Evolutionary conservation across 2,888 invertebrate species (phyloP), one percentile per base, ranked within the genome.

Genomic region (Drosophila prostipennis): DNA sequence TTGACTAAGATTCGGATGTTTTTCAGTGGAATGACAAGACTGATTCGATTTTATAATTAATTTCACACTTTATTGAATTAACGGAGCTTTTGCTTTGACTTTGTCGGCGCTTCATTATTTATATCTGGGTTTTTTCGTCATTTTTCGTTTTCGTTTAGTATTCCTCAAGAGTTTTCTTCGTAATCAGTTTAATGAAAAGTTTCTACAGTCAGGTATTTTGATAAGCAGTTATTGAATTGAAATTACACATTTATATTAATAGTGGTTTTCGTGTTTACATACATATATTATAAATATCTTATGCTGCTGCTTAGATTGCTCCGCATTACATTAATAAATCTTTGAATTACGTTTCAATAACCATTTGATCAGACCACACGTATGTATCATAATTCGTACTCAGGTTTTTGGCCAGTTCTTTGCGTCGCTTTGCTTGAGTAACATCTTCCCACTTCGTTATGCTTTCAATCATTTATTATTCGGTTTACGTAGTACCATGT

Each of bases 181-280:
- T 67, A 63, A 74, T 80, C 77, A 59, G 67, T 75, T 77, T 60
- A 79, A 80, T 89, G 87, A 89, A 90, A 90, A 89, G 85, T 89
- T 81, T 90, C 90, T 89, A 90, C 83, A 78, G 85, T 90, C 90
- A 90, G 90, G 90, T 90, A 90, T 88, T 90, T 89, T 90, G 90
- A 90, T 90, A 90, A 90, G 90, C 90, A 88, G 83, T 90, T 89
- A 80, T 83, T 86, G 81, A 86, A 74, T 83, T 77, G 81, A 83
- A 83, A 77, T 83, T 83, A 83, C 82, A 83, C 84, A 80, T 79
- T 84, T 80, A 73, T 83, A 73, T 73, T 78, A 77, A 78, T 84
- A 84, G 74, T 69, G 76, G 73, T 53, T 64, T 79, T 65, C 72
- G 16, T 63, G 61, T 68, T 60, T 72, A 59, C 60, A 69, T 64